Evolutionary conservation across 2,888 invertebrate species (phyloP).

Genomic region (Eupithecia dodoneata): DNA sequence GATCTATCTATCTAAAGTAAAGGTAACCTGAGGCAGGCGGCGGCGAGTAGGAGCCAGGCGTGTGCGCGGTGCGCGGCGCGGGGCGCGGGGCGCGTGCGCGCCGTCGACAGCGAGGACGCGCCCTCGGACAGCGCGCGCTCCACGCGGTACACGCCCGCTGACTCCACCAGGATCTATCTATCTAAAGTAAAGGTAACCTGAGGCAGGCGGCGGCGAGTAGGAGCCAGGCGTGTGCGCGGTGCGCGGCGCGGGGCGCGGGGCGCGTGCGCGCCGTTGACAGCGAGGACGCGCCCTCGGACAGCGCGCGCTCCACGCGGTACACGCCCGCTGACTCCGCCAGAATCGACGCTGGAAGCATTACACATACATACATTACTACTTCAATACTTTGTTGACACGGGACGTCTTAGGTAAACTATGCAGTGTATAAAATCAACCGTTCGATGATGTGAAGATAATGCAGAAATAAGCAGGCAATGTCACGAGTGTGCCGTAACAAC

Average conservation of each 20-base stretch:
- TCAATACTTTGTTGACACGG: no score
- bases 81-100: conserved; percentile 45
- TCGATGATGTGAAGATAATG: no score
- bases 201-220: conserved; percentile 85
- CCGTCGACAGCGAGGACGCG: conserved; percentile 78
- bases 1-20: conserved; percentile 60
- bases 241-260: conserved; percentile 45
- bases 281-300: conserved; percentile 92
- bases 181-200: conserved; percentile 4
- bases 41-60: conserved; percentile 92
- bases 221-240: conserved; percentile 86
- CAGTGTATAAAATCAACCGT: no score
- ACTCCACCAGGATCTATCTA: conserved; percentile 95
- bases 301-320: conserved; percentile 93
- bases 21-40: conserved; percentile 47
- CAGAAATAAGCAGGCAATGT: no score
- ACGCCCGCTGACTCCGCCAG: conserved; percentile 93
- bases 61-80: conserved; percentile 51
- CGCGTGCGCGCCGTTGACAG: conserved; percentile 52
- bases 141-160: conserved; percentile 90
- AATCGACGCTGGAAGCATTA: conserved; percentile 86
- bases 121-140: conserved; percentile 97
- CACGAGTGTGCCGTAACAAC: no score
- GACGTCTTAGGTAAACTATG: no score
- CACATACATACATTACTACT: no score